Percentiles rank a stretch among this genome's conserved stretches.
Evolutionary conservation across 2,888 invertebrate species (phyloP).

Genomic region (Brenthis ino): DNA sequence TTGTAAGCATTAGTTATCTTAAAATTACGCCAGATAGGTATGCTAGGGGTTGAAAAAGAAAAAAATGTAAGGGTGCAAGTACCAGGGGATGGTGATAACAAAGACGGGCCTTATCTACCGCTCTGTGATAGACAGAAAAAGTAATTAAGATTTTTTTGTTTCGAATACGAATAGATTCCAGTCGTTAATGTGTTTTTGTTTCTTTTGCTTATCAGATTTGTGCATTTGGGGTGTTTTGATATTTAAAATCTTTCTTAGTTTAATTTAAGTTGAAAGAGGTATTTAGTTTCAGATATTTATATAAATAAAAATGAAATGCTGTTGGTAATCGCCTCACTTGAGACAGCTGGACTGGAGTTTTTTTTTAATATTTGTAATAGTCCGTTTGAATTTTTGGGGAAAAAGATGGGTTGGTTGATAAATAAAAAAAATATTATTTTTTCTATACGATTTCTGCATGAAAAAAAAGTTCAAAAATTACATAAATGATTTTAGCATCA

Average conservation of each 20-base stretch:
- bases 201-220: constrained; percentile 63
- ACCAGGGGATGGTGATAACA: constrained; percentile 72
- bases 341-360: neutral
- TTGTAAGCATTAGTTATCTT: constrained; percentile 77
- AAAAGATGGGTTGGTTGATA: too few species aligned
- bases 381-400: too few species aligned
- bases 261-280: neutral
- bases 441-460: too few species aligned
- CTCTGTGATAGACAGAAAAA: constrained; percentile 71
- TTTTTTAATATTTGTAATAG: too few species aligned
- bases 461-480: too few species aligned
- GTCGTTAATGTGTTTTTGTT: constrained; percentile 72
- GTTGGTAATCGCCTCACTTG: neutral
- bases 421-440: too few species aligned
- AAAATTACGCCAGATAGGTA: constrained; percentile 73
- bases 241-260: constrained; percentile 9
- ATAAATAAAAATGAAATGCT: too few species aligned
- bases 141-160: constrained; percentile 77
- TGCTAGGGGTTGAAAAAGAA: constrained; percentile 57
- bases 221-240: constrained; percentile 40
- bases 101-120: constrained; percentile 45
- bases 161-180: constrained; percentile 60
- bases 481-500: too few species aligned
- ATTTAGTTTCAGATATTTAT: too few species aligned
- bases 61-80: constrained; percentile 52